A percentile compares a stretch with the other conserved stretches of the same genome.
phyloP scores from a whole-genome alignment of 2,113 vertebrate genomes.

The Phaetusa simplex region DNA sequence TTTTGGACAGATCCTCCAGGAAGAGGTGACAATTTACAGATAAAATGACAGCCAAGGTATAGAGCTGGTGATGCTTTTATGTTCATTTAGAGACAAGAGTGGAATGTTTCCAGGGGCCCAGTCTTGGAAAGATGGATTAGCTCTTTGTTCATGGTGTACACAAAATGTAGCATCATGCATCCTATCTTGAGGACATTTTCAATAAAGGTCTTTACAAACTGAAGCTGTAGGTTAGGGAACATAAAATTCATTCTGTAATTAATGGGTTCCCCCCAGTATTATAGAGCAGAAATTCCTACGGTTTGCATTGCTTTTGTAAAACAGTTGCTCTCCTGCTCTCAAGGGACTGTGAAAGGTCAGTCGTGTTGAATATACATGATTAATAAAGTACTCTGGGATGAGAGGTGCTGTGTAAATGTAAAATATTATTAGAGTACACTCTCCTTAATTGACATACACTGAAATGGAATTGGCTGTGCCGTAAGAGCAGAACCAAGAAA shows the following conservation, averaged over 20 bases:
- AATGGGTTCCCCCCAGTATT: background rate
- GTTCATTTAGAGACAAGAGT: background rate
- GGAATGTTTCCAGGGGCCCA: background rate
- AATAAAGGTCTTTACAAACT: background rate
- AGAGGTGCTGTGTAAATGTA: slow-evolving; percentile 3
- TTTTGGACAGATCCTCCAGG: background rate
- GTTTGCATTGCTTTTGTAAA: slow-evolving; percentile 11
- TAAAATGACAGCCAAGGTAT: background rate
- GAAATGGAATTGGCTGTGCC: background rate
- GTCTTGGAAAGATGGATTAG: background rate
- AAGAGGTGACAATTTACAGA: background rate
- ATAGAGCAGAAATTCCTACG: background rate
- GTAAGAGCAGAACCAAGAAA: background rate
- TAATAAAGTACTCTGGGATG: slow-evolving; percentile 27
- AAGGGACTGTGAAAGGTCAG: slow-evolving; percentile 1
- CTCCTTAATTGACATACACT: background rate
- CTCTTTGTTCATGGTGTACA: background rate
- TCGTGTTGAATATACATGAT: slow-evolving; percentile 14
- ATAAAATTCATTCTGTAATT: background rate
- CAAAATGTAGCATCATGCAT: background rate
- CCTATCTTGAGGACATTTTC: background rate
- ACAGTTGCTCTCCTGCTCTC: background rate
- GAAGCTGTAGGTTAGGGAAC: background rate
- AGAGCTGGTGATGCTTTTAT: background rate
- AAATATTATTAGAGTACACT: slow-evolving; percentile 6